These are phyloP conservation scores for Baronia brevicornis DNA, from an alignment of 2,888 invertebrate species.

Conservation along the genomic window DNA sequence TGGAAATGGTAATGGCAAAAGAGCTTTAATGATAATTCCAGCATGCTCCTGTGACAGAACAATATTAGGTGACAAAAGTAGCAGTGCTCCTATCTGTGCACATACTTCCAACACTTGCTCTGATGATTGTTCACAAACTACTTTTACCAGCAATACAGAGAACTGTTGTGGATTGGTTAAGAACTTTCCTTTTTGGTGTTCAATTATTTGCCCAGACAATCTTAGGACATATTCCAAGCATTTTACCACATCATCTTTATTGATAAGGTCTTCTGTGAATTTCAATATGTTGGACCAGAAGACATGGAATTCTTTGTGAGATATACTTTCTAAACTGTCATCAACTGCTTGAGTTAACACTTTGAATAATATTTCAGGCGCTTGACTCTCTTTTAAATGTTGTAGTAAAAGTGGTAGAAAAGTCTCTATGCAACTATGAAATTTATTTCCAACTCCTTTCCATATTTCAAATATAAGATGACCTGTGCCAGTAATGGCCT, in stretches of 20 bases:
- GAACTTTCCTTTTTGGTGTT: conserved; percentile 79
- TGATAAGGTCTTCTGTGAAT: conserved; percentile 48
- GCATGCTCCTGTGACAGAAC: conserved; percentile 84
- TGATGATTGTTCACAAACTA: conserved; percentile 61
- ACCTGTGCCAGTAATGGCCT: conserved; percentile 88
- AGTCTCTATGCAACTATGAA: conserved; percentile 87
- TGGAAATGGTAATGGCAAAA: conserved; percentile 74
- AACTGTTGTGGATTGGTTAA: conserved; percentile 76
- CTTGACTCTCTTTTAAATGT: conserved; percentile 67
- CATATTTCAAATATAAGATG: conserved; percentile 92
- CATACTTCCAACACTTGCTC: conserved; percentile 65
- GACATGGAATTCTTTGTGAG: conserved; percentile 77
- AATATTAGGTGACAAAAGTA: conserved; percentile 77
- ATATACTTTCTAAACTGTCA: conserved; percentile 78
- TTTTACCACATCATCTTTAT: conserved; percentile 45
- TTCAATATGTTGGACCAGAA: conserved; percentile 78
- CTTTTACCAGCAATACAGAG: conserved; percentile 71
- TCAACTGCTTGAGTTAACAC: conserved; percentile 79
- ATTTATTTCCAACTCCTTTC: conserved; percentile 86
- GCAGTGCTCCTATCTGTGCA: conserved; percentile 72
- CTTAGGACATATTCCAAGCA: conserved; percentile 68
- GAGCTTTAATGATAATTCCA: conserved; percentile 79
- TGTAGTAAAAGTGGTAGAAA: conserved; percentile 82
- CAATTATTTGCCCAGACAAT: conserved; percentile 77
- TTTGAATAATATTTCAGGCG: conserved; percentile 74